A percentile compares a stretch with the other conserved stretches of the same genome.
Conservation (phyloP, 2,888 invertebrate species). For the Odiellus spinosus region DNA sequence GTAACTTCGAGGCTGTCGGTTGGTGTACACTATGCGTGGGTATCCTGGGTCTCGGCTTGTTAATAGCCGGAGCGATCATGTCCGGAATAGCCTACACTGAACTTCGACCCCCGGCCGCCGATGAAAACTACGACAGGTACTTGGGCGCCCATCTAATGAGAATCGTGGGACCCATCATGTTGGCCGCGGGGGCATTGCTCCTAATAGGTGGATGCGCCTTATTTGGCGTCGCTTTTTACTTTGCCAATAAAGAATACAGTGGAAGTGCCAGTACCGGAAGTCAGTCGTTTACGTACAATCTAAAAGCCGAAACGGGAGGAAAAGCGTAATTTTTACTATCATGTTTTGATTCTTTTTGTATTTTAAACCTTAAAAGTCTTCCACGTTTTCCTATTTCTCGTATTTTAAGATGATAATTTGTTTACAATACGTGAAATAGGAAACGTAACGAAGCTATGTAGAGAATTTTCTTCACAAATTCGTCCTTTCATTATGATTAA, state of each 20-base stretch:
- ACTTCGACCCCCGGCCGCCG: conserved; percentile 20
- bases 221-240: conserved; percentile 14
- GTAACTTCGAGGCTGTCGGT: conserved; percentile 15
- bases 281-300: no score
- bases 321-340: no score
- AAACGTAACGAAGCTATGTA: no score
- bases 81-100: conserved; percentile 21
- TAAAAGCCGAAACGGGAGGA: no score
- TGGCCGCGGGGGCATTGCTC: conserved; percentile 15
- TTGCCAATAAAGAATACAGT: neutral
- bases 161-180: conserved; percentile 19
- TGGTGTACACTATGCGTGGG: conserved; percentile 15
- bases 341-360: no score
- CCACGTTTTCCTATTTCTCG: no score
- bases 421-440: no score
- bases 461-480: no score
- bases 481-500: no score
- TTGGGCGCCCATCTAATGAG: conserved; percentile 19
- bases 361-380: no score
- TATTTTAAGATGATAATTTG: no score
- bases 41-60: conserved; percentile 17
- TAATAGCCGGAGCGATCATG: conserved; percentile 19
- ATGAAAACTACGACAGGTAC: conserved; percentile 20
- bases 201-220: conserved; percentile 17
- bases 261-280: no score